Conservation (phyloP, 1,140 invertebrate genomes). For the Glossosoma conforme region DNA sequence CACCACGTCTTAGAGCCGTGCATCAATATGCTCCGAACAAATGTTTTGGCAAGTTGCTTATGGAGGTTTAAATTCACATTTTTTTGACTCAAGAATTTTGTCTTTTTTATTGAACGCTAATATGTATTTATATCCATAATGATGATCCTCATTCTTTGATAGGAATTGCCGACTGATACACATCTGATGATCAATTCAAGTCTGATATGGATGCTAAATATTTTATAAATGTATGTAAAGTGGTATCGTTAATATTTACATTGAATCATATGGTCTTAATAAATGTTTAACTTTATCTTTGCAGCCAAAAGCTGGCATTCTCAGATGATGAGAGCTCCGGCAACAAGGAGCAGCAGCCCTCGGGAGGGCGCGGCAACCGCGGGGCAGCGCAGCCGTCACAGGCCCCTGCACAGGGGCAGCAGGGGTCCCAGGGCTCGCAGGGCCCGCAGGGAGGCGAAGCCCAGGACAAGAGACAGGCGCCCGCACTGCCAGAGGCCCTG, state of each 20-base stretch:
- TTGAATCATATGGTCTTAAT: too few species aligned
- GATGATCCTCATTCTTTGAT: conserved; percentile 19
- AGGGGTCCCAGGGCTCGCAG: neutral
- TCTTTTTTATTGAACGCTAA: too few species aligned
- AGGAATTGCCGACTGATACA: conserved; percentile 29
- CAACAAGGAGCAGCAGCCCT: conserved; percentile 11
- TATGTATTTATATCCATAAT: too few species aligned
- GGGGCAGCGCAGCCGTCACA: neutral
- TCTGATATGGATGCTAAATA: too few species aligned
- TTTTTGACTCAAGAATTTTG: too few species aligned
- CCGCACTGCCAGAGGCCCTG: conserved; percentile 5
- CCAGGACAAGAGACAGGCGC: neutral
- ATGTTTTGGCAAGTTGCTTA: too few species aligned
- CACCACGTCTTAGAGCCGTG: too few species aligned
- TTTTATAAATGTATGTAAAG: too few species aligned
- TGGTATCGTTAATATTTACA: too few species aligned
- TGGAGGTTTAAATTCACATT: too few species aligned
- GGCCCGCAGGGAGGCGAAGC: neutral
- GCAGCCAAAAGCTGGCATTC: conserved; percentile 84
- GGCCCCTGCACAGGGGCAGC: conserved; percentile 1
- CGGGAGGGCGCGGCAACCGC: conserved; percentile 51
- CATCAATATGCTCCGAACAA: too few species aligned
- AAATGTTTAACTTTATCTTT: too few species aligned
- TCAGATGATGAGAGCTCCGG: conserved; percentile 79
- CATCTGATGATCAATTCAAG: conserved; percentile 14